Conservation (phyloP, 1,140 invertebrate genomes). For the Drosophila quadrilineata region DNA sequence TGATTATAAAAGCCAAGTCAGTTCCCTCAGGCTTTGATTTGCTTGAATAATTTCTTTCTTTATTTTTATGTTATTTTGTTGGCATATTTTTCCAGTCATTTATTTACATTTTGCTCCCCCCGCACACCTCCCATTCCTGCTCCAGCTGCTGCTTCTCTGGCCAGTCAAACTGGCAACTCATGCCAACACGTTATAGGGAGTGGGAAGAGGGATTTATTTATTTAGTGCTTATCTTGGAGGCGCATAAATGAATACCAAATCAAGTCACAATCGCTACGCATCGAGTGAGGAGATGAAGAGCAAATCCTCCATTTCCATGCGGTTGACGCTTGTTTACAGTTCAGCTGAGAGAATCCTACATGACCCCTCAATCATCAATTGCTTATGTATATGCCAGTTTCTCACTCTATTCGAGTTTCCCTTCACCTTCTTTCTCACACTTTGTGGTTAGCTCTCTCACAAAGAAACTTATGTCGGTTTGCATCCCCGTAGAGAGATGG, state of each 20-base stretch:
- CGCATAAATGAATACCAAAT: constrained; percentile 77
- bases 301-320: constrained; percentile 50
- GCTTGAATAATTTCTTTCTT: background rate
- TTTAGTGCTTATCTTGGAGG: constrained; percentile 75
- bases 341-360: constrained; percentile 4
- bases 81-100: constrained; percentile 70
- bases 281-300: constrained; percentile 42
- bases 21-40: constrained; percentile 30
- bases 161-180: too few species aligned
- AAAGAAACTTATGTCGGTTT: too few species aligned
- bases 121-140: background rate
- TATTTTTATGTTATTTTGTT: constrained; percentile 29
- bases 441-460: too few species aligned
- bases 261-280: constrained; percentile 45
- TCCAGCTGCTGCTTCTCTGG: too few species aligned
- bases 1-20: background rate
- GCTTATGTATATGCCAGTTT: background rate
- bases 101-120: constrained; percentile 67
- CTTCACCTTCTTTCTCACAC: constrained; percentile 26
- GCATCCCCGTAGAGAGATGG: too few species aligned
- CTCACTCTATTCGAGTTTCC: background rate
- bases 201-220: constrained; percentile 65
- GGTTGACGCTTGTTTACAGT: constrained; percentile 56
- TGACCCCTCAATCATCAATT: constrained; percentile 17
- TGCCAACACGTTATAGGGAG: too few species aligned